Evolutionary conservation across 2,888 invertebrate species (phyloP), one percentile per base, ranked within the genome.

Genomic region (Salpingus planirostris): DNA sequence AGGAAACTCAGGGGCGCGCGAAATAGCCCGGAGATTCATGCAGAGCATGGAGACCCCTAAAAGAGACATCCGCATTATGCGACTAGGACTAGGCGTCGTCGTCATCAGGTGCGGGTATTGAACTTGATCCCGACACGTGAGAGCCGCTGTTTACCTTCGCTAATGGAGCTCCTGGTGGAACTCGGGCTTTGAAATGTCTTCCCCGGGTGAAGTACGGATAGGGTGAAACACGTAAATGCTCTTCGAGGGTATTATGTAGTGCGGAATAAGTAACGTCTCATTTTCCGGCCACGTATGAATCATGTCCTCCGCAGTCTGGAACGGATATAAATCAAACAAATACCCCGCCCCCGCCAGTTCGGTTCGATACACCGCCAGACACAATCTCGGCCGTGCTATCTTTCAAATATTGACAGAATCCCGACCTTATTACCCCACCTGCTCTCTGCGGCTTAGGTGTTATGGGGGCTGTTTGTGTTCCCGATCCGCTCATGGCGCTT

Each of bases 211-310:
- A 36, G 40, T 40, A 40, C 38, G 38, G 36, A 38, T 35, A 39
- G 39, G 41, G 41, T 34, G 40, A 36, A 45, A 45, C 45, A 45
- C 43, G 45, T 43, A 45, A 45, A 45, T 45, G 45, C 45, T 45
- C 43, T 45, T 36, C 36, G 32, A 45, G 18, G 38, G 37, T 39
- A 41, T 44, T 44, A 39, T 42, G 33, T 41, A 38, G 23, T 41
- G 40, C 28, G 36, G 40, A 43, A 41, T 43, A 44, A 39, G 40
- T 44, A 40, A 40, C 38, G 38, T 32, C 38, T 42, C 40, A 38
- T 40, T 42, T 40, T 34, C 39, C 31, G 22, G 27, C 29, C 38
- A 38, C 39, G 39, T 29, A 42, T 40, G 42, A 42, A 33, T 42
- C 44, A 42, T 42, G 32, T 36, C 31, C 27, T 28, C 29, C 25